Conservation (phyloP, 2,888 invertebrate genomes). For the Leptopilina drosophilae region DNA sequence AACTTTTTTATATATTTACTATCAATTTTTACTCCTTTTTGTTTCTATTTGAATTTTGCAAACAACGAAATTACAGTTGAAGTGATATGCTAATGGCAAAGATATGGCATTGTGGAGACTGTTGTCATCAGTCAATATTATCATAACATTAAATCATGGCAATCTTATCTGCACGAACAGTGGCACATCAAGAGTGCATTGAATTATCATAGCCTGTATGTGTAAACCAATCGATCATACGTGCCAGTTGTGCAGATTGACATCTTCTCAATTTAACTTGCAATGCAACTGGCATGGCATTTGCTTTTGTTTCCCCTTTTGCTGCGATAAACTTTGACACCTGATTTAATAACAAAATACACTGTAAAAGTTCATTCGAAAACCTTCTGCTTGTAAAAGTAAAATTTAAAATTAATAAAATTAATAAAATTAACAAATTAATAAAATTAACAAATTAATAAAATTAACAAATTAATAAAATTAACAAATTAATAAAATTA, state of each 20-base stretch:
- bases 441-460: too few relatives aligned
- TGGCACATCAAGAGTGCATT: conserved; percentile 12
- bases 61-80: background rate
- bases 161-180: conserved; percentile 27
- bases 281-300: conserved; percentile 1
- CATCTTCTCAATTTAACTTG: conserved; percentile 34
- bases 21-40: too few relatives aligned
- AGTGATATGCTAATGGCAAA: background rate
- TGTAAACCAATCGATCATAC: conserved; percentile 30
- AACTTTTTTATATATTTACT: too few relatives aligned
- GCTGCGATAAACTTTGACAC: background rate
- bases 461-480: too few relatives aligned
- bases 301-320: background rate
- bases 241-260: conserved; percentile 20
- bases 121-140: conserved; percentile 35
- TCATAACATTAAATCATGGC: conserved; percentile 19
- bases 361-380: background rate
- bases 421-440: too few relatives aligned
- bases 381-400: too few relatives aligned
- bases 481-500: too few relatives aligned
- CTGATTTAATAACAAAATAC: conserved; percentile 13
- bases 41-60: too few relatives aligned
- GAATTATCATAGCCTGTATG: conserved; percentile 30
- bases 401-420: too few relatives aligned
- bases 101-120: background rate